A percentile compares a stretch with the other conserved stretches of the same genome.
phyloP scores from a whole-genome alignment of 2,888 invertebrate species.

The Drosophila paranaensis region DNA sequence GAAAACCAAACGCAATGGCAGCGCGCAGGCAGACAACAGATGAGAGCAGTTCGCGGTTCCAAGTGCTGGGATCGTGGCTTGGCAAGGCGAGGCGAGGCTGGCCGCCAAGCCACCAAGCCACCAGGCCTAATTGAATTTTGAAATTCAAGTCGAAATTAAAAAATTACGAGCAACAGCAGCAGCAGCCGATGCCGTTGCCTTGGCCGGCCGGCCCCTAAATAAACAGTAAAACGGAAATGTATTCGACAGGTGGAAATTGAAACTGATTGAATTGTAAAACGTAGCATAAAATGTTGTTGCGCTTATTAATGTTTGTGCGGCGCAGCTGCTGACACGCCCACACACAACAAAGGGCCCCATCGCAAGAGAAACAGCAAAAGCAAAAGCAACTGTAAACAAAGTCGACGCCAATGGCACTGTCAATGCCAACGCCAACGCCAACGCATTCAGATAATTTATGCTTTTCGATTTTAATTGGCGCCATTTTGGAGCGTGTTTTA shows the following conservation, averaged over 20 bases:
- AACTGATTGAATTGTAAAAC: conserved; percentile 78
- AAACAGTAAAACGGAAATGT: conserved; percentile 76
- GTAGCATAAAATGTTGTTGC: conserved; percentile 65
- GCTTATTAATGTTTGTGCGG: conserved; percentile 49
- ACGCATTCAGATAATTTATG: conserved; percentile 64
- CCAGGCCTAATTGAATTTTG: conserved; percentile 72
- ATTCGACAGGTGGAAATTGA: conserved; percentile 79
- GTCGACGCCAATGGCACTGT: no score
- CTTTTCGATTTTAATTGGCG: conserved; percentile 72
- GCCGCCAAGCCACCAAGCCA: conserved; percentile 36
- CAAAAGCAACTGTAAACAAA: conserved; percentile 1
- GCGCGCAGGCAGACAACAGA: conserved; percentile 30
- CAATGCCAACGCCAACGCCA: not conserved
- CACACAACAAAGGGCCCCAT: conserved; percentile 1
- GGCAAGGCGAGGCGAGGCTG: not conserved
- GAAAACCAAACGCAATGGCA: conserved; percentile 52
- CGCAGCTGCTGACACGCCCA: conserved; percentile 54
- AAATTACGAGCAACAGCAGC: conserved; percentile 62
- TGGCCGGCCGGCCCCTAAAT: conserved; percentile 42
- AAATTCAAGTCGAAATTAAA: conserved; percentile 72
- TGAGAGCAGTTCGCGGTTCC: conserved; percentile 16
- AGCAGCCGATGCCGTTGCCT: not conserved
- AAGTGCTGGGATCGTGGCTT: conserved; percentile 17
- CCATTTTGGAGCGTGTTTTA: conserved; percentile 61
- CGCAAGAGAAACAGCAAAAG: not conserved